Evolutionary conservation across 92 coral and sea anemone genomes (phyloP).

Genomic region (Palythoa caribaeorum): DNA sequence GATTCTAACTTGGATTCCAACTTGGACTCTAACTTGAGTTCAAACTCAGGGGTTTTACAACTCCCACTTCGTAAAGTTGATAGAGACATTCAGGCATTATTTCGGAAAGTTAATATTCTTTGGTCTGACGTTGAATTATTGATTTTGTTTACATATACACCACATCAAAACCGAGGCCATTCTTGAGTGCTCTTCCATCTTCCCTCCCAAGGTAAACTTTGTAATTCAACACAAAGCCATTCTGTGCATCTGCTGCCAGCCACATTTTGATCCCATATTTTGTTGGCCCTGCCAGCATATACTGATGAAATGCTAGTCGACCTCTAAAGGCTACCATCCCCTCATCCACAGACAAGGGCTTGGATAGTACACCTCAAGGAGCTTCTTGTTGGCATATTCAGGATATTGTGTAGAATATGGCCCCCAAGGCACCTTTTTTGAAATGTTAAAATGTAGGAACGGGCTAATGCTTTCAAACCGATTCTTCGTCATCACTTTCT

Average conservation of each 20-base stretch:
- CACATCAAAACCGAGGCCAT: no score
- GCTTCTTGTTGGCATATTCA: background rate
- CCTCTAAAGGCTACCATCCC: background rate
- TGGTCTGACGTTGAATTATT: no score
- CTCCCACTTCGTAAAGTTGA: no score
- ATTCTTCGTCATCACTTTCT: conserved; percentile 26
- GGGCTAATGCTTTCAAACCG: background rate
- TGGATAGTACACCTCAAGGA: background rate
- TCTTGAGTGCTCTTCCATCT: background rate
- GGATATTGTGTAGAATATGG: background rate
- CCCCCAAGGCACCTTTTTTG: background rate
- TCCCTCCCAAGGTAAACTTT: background rate
- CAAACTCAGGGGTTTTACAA: no score
- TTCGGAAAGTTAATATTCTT: no score
- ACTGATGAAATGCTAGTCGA: background rate
- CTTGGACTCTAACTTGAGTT: no score
- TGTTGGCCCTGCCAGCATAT: background rate
- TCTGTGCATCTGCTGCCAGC: background rate
- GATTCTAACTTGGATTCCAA: no score
- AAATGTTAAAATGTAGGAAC: conserved; percentile 2
- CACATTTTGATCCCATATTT: background rate
- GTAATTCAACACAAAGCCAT: background rate
- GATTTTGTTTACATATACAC: no score
- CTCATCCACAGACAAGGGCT: background rate
- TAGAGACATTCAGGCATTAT: no score